Conservation (phyloP, 2,888 invertebrate species). For the Ormyrus thymus region DNA sequence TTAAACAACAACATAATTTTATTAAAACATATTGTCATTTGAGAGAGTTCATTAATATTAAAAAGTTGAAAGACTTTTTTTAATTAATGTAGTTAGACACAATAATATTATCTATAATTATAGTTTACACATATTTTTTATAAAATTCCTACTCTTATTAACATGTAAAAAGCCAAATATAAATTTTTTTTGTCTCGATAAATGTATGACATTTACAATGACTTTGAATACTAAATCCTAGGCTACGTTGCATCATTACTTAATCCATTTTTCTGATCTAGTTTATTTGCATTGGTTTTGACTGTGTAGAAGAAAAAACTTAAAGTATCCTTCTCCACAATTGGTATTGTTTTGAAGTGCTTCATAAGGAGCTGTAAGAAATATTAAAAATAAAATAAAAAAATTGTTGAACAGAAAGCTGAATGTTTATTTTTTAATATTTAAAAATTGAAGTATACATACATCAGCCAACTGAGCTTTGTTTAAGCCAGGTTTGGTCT, state of each 20-base stretch:
- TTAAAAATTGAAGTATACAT: conserved; percentile 72
- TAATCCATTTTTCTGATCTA: conserved; percentile 88
- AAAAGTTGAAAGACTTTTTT: conserved; percentile 28
- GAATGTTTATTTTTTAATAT: conserved; percentile 7
- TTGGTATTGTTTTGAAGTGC: conserved; percentile 96
- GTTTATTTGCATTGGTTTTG: conserved; percentile 92
- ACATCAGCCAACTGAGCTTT: conserved; percentile 98
- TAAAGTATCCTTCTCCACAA: conserved; percentile 95
- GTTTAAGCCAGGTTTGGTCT: conserved; percentile 92
- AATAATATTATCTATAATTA: conserved; percentile 51
- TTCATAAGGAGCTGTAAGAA: conserved; percentile 90
- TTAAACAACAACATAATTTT: conserved; percentile 50
- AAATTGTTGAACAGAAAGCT: neutral
- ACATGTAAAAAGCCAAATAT: conserved; percentile 65
- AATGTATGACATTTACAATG: conserved; percentile 58
- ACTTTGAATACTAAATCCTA: conserved; percentile 57
- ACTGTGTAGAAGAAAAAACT: conserved; percentile 97
- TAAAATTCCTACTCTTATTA: conserved; percentile 66
- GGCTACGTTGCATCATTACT: conserved; percentile 79
- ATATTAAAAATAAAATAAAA: neutral
- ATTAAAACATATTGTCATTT: conserved; percentile 49
- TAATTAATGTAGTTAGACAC: conserved; percentile 37
- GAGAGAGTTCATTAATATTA: conserved; percentile 34
- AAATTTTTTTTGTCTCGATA: conserved; percentile 60
- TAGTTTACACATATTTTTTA: conserved; percentile 60